Percentiles rank a stretch among this genome's conserved stretches.
phyloP scores from a whole-genome alignment of 2,888 invertebrate genomes.

The Pyrrhosoma nymphula region DNA sequence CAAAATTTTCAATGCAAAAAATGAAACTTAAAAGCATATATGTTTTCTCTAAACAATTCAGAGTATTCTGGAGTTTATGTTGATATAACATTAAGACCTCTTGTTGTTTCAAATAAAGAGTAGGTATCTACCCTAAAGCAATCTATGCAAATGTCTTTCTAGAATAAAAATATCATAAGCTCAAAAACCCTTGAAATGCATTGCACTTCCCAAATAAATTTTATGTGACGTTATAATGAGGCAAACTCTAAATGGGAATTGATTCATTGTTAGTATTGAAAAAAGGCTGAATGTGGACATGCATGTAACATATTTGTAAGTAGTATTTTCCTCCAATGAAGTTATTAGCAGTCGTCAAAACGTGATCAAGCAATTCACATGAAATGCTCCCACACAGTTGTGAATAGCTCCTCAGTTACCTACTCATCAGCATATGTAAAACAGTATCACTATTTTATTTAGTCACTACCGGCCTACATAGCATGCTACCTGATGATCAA shows the following conservation, averaged over 20 bases:
- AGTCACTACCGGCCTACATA: not conserved
- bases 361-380: slow-evolving; percentile 3
- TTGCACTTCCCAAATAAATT: slow-evolving; percentile 24
- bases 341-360: not conserved
- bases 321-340: slow-evolving; percentile 5
- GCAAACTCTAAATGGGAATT: not conserved
- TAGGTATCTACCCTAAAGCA: not conserved
- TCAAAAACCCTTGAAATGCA: not conserved
- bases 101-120: not conserved
- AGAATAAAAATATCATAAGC: not conserved
- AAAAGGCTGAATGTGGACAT: not conserved
- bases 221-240: not conserved
- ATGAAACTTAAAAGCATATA: not conserved
- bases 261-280: not conserved
- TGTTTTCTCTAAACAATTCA: no score
- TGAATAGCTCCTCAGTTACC: not conserved
- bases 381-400: not conserved
- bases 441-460: not conserved
- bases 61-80: no score
- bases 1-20: not conserved
- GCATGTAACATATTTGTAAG: not conserved
- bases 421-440: not conserved
- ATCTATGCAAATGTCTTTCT: not conserved
- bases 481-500: not conserved
- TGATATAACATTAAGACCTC: no score